phyloP scores from a whole-genome alignment of 2,113 vertebrate species.

The Otocyon megalotis region DNA sequence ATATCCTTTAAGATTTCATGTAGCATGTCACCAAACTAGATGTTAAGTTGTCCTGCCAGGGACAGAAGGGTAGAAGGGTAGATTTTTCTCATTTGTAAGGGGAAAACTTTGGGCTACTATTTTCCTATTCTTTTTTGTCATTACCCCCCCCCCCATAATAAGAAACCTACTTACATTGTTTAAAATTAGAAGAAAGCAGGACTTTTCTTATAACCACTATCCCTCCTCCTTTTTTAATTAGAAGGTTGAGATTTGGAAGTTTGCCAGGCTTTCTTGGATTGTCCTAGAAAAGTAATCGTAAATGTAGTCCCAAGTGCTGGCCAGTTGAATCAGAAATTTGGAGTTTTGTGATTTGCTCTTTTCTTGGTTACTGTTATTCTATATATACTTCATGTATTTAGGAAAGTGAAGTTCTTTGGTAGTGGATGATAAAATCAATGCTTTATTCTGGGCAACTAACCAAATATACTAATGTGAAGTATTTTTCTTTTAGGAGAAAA shows the following conservation, averaged over 20 bases:
- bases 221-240: background rate
- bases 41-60: background rate
- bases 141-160: background rate
- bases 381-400: background rate
- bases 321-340: slow-evolving; percentile 13
- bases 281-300: background rate
- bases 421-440: slow-evolving; percentile 14
- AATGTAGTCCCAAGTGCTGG: background rate
- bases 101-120: background rate
- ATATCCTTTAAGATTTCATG: background rate
- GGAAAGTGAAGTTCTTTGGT: slow-evolving; percentile 50
- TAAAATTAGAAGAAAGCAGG: slow-evolving; percentile 28
- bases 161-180: slow-evolving; percentile 39
- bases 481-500: slow-evolving; percentile 22
- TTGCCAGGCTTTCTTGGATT: background rate
- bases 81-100: background rate
- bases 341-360: slow-evolving; percentile 19
- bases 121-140: background rate
- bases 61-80: background rate
- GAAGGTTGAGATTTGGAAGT: slow-evolving; percentile 26
- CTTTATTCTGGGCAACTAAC: background rate
- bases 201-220: background rate
- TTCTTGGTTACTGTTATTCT: background rate
- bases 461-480: background rate
- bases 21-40: background rate